Percentiles rank a stretch among this genome's conserved stretches.
Conservation (phyloP, 2,888 invertebrate genomes). For the Athetis lepigone region DNA sequence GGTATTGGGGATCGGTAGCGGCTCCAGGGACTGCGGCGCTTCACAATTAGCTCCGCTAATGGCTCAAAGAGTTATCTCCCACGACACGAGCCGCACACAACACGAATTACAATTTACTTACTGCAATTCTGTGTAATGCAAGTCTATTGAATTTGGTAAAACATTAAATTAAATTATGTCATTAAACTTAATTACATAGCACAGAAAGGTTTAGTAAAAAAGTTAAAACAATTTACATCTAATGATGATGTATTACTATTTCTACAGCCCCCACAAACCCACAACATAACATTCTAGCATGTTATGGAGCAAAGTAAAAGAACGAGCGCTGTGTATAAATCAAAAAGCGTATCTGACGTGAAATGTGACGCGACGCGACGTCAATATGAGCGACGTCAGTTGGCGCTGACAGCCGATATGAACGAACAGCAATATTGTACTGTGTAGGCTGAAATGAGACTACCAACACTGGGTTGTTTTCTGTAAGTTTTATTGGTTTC, state of each 20-base stretch:
- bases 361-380: constrained; percentile 56
- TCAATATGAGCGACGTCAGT: constrained; percentile 63
- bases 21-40: constrained; percentile 60
- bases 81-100: constrained; percentile 53
- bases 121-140: constrained; percentile 46
- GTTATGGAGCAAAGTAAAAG: constrained; percentile 39
- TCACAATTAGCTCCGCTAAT: constrained; percentile 78
- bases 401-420: constrained; percentile 62
- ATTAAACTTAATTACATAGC: too few species aligned
- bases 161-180: too few species aligned
- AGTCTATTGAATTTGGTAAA: constrained; percentile 32
- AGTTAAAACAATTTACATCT: neutral
- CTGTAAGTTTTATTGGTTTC: neutral
- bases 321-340: constrained; percentile 51
- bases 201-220: neutral
- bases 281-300: constrained; percentile 15
- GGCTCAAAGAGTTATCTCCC: constrained; percentile 67
- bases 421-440: constrained; percentile 54
- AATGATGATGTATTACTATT: neutral
- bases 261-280: neutral
- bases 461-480: constrained; percentile 32
- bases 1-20: constrained; percentile 62
- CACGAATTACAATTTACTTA: constrained; percentile 55
- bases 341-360: constrained; percentile 56
- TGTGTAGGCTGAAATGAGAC: constrained; percentile 52